Evolutionary conservation across 1,140 invertebrate genomes (phyloP).

Genomic region (Neotoxoptera formosana): DNA sequence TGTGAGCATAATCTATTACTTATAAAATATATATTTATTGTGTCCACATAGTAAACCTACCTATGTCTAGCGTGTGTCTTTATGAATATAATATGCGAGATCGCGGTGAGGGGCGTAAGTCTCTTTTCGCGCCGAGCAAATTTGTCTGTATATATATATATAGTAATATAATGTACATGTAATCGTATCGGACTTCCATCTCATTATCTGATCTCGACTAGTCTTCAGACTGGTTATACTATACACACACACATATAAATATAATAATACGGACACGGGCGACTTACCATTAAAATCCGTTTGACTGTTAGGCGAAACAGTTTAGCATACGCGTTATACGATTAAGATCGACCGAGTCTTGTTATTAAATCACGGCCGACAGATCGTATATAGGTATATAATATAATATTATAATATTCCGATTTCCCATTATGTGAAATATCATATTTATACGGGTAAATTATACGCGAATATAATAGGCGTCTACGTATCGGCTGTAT

Average conservation of each 20-base stretch:
- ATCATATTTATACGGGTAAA: background rate
- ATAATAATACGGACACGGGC: background rate
- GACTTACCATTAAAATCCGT: background rate
- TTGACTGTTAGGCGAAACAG: background rate
- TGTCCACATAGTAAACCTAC: no score
- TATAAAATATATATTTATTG: no score
- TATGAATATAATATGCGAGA: background rate
- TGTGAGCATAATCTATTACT: no score
- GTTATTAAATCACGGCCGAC: background rate
- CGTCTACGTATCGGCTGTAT: background rate
- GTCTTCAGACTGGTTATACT: conserved; percentile 14
- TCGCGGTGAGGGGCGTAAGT: background rate
- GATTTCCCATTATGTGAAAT: background rate
- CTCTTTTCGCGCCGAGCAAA: background rate
- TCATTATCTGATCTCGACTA: background rate
- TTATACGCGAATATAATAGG: background rate
- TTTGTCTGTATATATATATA: background rate
- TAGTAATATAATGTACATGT: background rate
- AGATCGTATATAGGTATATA: background rate
- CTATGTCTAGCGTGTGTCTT: background rate
- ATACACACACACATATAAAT: background rate
- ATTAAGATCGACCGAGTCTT: conserved; percentile 6
- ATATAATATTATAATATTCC: background rate
- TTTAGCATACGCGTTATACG: background rate
- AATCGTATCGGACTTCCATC: background rate